Conservation (phyloP, 2,113 vertebrate species). For the Argyrosomus japonicus region DNA sequence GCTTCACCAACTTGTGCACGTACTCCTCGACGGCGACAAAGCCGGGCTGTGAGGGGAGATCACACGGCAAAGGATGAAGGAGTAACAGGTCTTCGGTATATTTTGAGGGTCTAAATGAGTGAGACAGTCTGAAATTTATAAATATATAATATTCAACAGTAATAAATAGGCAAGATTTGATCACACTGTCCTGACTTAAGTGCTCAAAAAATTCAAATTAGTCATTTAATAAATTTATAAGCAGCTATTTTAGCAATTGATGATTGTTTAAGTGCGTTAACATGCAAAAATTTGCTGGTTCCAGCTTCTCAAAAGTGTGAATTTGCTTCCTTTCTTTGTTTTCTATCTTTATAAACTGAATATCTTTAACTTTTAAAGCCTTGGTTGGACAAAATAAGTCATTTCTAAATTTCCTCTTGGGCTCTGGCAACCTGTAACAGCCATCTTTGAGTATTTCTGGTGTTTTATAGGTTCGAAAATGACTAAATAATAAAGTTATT, state of each 20-base stretch:
- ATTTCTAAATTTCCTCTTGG: background rate
- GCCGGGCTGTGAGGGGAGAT: constrained; percentile 74
- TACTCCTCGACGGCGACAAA: constrained; percentile 82
- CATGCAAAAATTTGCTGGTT: background rate
- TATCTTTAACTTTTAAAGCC: background rate
- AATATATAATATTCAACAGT: too few relatives aligned
- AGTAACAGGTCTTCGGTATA: too few relatives aligned
- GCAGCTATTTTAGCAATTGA: background rate
- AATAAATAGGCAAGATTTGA: too few relatives aligned
- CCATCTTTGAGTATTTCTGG: too few relatives aligned
- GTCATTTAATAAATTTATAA: background rate
- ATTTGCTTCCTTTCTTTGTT: background rate
- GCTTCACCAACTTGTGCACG: constrained; percentile 87
- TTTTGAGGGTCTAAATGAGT: too few relatives aligned
- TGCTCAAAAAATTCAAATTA: too few relatives aligned
- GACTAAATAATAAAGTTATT: too few relatives aligned
- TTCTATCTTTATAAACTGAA: background rate
- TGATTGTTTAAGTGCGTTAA: background rate
- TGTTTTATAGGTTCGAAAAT: too few relatives aligned
- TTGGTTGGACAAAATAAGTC: background rate
- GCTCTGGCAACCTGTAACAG: background rate
- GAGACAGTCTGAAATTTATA: too few relatives aligned
- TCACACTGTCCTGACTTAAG: too few relatives aligned
- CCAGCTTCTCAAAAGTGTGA: background rate
- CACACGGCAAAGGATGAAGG: too few relatives aligned